phyloP scores from a whole-genome alignment of 1,140 invertebrate genomes.

The Homarus americanus region DNA sequence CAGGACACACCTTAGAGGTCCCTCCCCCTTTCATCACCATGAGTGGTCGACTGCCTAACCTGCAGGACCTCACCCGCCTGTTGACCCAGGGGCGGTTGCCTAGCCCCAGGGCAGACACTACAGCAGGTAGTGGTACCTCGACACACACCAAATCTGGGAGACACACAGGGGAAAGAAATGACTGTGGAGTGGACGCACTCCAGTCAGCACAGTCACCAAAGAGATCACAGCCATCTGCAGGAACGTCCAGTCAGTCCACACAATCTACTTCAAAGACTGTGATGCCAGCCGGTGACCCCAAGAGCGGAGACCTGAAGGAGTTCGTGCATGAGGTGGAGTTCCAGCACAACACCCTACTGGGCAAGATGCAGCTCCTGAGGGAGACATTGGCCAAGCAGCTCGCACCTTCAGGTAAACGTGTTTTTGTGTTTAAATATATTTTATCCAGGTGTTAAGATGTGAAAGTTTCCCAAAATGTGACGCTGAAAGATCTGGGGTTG shows the following conservation, averaged over 20 bases:
- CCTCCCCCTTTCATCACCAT: neutral
- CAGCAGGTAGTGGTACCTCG: neutral
- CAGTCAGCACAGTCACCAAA: neutral
- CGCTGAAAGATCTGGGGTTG: too few relatives aligned
- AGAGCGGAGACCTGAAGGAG: neutral
- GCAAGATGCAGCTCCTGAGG: constrained; percentile 43
- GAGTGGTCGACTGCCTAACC: neutral
- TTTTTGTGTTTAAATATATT: neutral
- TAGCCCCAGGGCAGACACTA: neutral
- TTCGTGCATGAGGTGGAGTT: constrained; percentile 20
- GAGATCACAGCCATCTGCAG: neutral
- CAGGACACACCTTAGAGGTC: neutral
- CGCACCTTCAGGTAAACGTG: neutral
- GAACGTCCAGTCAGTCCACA: neutral
- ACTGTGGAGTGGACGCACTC: neutral
- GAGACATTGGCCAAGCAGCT: constrained; percentile 31
- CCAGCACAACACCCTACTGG: constrained; percentile 34
- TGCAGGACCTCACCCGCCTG: neutral
- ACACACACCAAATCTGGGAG: neutral
- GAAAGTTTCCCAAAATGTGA: too few relatives aligned
- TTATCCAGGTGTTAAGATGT: too few relatives aligned
- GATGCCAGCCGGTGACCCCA: neutral
- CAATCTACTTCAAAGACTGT: neutral
- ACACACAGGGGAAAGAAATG: too few relatives aligned
- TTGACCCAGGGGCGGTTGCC: neutral